Conservation (phyloP, 2,888 invertebrate genomes). For the Agriopis marginaria region DNA sequence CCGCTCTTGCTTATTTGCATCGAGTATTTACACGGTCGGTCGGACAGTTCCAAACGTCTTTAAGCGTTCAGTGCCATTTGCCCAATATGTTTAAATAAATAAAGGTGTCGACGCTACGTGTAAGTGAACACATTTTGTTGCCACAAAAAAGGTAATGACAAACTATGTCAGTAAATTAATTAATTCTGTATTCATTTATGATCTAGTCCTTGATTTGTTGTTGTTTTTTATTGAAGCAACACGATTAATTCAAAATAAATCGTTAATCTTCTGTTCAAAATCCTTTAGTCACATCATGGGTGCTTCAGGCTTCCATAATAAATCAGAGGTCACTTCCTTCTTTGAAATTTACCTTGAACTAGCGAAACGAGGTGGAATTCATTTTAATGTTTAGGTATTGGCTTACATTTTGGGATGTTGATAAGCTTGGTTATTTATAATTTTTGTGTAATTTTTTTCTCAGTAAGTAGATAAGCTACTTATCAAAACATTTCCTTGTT, state of each 20-base stretch:
- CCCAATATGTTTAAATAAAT: conserved; percentile 35
- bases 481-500: conserved; percentile 2
- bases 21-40: conserved; percentile 58
- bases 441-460: not conserved
- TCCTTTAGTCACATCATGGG: conserved; percentile 27
- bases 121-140: conserved; percentile 14
- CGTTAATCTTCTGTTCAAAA: conserved; percentile 14
- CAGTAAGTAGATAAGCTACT: too few species aligned
- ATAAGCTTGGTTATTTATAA: conserved; percentile 10
- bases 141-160: conserved; percentile 23
- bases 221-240: conserved; percentile 4
- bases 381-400: conserved; percentile 1
- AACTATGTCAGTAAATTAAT: conserved; percentile 5
- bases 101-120: conserved; percentile 28
- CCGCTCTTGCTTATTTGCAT: conserved; percentile 65
- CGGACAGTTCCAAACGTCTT: conserved; percentile 52
- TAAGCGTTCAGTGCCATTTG: conserved; percentile 34
- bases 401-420: conserved; percentile 13
- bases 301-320: conserved; percentile 24
- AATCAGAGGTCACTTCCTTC: conserved; percentile 65
- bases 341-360: conserved; percentile 66
- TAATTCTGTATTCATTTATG: conserved; percentile 3
- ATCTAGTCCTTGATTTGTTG: conserved; percentile 5
- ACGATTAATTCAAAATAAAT: conserved; percentile 15
- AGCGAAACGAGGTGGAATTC: conserved; percentile 43